Evolutionary conservation across 1,140 invertebrate genomes (phyloP).

Genomic region (Zeugodacus cucurbitae): DNA sequence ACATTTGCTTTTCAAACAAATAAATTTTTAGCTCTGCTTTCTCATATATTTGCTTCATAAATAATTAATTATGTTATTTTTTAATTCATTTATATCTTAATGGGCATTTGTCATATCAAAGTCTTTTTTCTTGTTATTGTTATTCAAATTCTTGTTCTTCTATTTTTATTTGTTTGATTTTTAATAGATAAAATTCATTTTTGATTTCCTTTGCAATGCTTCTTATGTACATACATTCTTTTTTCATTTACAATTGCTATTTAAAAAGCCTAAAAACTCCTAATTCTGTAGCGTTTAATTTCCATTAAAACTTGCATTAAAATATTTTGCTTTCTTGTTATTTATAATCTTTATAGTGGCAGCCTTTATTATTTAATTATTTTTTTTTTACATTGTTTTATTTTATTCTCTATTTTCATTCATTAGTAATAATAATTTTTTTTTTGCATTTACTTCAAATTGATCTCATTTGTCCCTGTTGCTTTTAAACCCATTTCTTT

Average conservation of each 20-base stretch:
- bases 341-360: background rate
- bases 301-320: constrained; percentile 8
- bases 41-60: no score
- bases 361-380: no score
- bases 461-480: background rate
- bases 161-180: no score
- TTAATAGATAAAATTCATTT: background rate
- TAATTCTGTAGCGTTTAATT: background rate
- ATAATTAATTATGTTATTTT: no score
- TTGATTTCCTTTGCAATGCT: background rate
- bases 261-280: background rate
- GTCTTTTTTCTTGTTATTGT: no score
- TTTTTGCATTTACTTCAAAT: background rate
- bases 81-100: no score
- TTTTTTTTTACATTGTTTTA: background rate
- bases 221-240: background rate
- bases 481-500: background rate
- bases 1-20: no score
- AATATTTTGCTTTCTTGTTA: background rate
- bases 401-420: background rate
- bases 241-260: no score
- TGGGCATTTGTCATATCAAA: no score
- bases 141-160: no score
- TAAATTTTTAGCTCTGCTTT: no score
- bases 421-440: background rate